These are phyloP conservation scores for Psittacara wagleri DNA, from an alignment of 2,113 vertebrate species.

Conservation along the genomic window DNA sequence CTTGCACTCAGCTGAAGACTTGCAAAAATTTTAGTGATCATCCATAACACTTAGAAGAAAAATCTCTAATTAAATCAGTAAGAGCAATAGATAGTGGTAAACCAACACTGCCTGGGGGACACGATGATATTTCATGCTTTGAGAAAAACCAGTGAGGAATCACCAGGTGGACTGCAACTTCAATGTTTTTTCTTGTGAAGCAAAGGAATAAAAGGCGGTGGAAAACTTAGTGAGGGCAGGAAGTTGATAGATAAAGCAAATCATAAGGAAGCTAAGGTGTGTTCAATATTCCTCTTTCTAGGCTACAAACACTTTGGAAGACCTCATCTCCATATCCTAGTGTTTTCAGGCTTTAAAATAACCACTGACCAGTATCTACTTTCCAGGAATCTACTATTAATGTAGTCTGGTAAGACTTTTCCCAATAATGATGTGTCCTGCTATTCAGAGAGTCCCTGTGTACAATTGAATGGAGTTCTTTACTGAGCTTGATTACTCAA, in stretches of 20 bases:
- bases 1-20: neutral
- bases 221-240: neutral
- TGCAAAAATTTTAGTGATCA: neutral
- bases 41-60: neutral
- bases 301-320: neutral
- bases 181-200: neutral
- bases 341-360: neutral
- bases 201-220: neutral
- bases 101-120: neutral
- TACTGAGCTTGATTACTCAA: neutral
- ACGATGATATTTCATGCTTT: neutral
- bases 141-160: neutral
- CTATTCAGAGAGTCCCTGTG: neutral
- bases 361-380: neutral
- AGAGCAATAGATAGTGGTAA: neutral
- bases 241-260: neutral
- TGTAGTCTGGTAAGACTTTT: neutral
- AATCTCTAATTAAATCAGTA: neutral
- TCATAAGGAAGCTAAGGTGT: neutral
- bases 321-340: neutral
- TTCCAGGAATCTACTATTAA: neutral
- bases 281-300: neutral
- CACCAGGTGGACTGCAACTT: neutral
- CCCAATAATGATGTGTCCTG: neutral
- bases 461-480: neutral